Evolutionary conservation across 64 coral and sea anemone genomes (phyloP).

Genomic region (Anthopleura sola): DNA sequence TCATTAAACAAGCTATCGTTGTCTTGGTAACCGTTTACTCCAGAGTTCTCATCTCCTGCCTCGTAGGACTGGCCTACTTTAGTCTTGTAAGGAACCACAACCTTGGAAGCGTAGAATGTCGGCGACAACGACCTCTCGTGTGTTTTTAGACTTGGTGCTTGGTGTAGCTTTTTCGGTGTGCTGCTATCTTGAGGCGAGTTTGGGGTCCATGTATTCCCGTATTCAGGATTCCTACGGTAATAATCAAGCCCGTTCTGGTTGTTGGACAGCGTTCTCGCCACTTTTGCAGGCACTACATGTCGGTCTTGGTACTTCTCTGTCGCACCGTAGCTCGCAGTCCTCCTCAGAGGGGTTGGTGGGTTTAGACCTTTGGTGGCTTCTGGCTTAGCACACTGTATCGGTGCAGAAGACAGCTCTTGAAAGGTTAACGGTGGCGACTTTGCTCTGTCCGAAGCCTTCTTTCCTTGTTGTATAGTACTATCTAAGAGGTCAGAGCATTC

Average conservation of each 20-base stretch:
- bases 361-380: neutral
- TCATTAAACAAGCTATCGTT: neutral
- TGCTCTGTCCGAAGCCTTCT: conserved; percentile 8
- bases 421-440: neutral
- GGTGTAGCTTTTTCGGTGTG: conserved; percentile 24
- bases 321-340: conserved; percentile 9
- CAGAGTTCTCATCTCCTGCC: neutral
- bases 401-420: conserved; percentile 8
- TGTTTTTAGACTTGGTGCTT: conserved; percentile 26
- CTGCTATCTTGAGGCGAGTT: neutral
- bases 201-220: neutral
- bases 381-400: neutral
- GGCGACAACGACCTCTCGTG: conserved; percentile 31
- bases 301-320: conserved; percentile 6
- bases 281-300: conserved; percentile 13
- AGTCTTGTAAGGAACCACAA: conserved; percentile 12
- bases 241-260: neutral
- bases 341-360: conserved; percentile 18
- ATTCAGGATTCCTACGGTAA: neutral
- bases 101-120: conserved; percentile 49
- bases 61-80: neutral
- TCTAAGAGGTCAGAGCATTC: conserved; percentile 50
- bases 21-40: conserved; percentile 9
- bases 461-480: conserved; percentile 30
- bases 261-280: neutral